phyloP scores from a whole-genome alignment of 2,113 vertebrate genomes.

The Loxodonta africana region DNA sequence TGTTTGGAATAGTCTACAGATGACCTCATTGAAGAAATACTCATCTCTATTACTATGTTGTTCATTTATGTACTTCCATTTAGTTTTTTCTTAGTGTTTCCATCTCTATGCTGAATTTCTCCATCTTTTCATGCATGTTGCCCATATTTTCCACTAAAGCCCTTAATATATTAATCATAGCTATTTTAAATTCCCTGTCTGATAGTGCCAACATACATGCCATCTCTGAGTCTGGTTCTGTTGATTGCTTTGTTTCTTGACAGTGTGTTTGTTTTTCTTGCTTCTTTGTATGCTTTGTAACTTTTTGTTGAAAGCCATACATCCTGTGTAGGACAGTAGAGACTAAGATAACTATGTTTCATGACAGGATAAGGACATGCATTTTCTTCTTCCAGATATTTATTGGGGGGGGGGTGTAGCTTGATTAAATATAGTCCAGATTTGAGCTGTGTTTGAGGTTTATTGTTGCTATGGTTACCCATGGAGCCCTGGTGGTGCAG shows the following conservation, averaged over 20 bases:
- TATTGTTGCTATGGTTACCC: neutral
- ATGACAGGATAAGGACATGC: neutral
- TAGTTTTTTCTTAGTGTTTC: slow-evolving; percentile 30
- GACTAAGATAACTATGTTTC: neutral
- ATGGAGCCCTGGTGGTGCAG: too few relatives aligned
- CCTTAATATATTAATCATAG: neutral
- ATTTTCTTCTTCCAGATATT: neutral
- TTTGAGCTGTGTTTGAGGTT: neutral
- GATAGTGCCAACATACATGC: neutral
- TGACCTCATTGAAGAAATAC: neutral
- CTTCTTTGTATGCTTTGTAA: neutral
- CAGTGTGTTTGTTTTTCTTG: neutral
- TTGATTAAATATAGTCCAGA: neutral
- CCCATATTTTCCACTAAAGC: neutral
- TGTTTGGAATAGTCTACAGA: slow-evolving; percentile 18
- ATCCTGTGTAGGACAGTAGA: neutral
- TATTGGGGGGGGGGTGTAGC: neutral
- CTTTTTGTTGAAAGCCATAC: slow-evolving; percentile 23
- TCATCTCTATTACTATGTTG: neutral
- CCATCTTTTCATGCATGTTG: neutral
- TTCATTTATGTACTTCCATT: neutral
- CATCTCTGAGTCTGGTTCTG: neutral
- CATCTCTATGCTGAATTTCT: neutral
- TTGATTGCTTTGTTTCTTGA: slow-evolving; percentile 24
- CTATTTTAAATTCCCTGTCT: neutral